Base-by-base conservation (phyloP, 1,140 invertebrate genomes). In the Caenorhabditis remanei region DNA sequence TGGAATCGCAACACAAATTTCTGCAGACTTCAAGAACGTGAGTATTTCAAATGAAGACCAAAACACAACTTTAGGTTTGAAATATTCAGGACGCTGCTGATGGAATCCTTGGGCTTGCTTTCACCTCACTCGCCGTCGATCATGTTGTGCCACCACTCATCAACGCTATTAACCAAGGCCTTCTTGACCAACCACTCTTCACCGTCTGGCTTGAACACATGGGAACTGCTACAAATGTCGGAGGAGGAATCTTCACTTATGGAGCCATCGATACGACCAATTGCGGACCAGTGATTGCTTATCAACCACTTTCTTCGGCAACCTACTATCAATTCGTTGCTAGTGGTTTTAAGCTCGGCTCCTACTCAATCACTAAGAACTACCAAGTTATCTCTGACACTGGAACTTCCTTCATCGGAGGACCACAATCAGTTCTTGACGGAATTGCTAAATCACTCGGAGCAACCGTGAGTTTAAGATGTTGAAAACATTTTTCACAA, bases 291-390 rank as follows among this genome's bases (percentile, higher is more conserved):
- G 58, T 89, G 4, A 90, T 91, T 50, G 85, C 84, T 61, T 91
- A 91, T 58, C 85, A 85, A 32, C 63, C 82, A 55, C 85, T 91
- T 6, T 88, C 90, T 9, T 89, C 88, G 14, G 90, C 90, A 56
- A 89, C 90, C 41, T 91, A 91, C 88, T 91, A 61, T 50, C 90
- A 91, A 83, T 91, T 91, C 85, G 75, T 84, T 19, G 84, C 90
- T 67, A 41, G 48, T 40, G 67, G 48, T 4, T 83, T 90, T 55
- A 32, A 41, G 14, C 87, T 90, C 24, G 90, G 90, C 48, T 55
- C 14, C 19, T 90, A 86, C 83, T 48, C 63, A 9, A 71, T 24
- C n/a, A 32, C 16, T 14, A 85, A 87, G 53, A 84, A 67, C 19
- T 88, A 84, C 75, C 84, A 90, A 16, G 90, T 90, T 9, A 90